phyloP scores from a whole-genome alignment of 2,797 vertebrate genomes.

The Eulemur albifrons region DNA sequence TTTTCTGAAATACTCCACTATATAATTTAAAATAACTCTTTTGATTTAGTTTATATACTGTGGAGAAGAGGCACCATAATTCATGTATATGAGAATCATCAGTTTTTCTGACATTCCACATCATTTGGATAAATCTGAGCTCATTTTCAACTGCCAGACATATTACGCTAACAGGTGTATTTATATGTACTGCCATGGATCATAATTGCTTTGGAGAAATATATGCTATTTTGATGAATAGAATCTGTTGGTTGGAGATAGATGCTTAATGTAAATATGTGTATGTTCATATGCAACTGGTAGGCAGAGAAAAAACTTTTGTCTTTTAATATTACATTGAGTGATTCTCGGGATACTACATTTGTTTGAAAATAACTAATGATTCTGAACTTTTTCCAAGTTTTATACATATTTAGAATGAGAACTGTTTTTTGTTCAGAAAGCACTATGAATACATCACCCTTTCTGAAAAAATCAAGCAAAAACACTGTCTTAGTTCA shows the following conservation, averaged over 20 bases:
- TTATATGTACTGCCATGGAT: slow-evolving; percentile 38
- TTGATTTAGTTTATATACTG: background rate
- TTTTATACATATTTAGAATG: background rate
- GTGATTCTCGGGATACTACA: slow-evolving; percentile 13
- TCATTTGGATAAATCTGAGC: slow-evolving; percentile 68
- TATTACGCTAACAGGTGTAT: slow-evolving; percentile 58
- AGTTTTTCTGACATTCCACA: slow-evolving; percentile 73
- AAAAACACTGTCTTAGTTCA: slow-evolving; percentile 65
- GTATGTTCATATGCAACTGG: background rate
- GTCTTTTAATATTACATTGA: slow-evolving; percentile 17
- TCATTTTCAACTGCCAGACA: slow-evolving; percentile 71
- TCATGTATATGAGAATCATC: background rate
- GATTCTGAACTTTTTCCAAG: slow-evolving; percentile 9
- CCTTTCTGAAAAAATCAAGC: slow-evolving; percentile 46
- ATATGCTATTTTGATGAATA: slow-evolving; percentile 40
- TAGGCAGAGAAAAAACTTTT: slow-evolving; percentile 19
- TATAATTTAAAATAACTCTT: background rate
- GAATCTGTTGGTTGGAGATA: slow-evolving; percentile 7
- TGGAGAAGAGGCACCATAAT: background rate
- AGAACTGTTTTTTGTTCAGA: slow-evolving; percentile 47
- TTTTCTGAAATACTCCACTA: background rate
- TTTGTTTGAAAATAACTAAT: slow-evolving; percentile 66
- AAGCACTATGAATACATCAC: slow-evolving; percentile 43
- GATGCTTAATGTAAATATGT: background rate
- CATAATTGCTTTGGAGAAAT: slow-evolving; percentile 64